phyloP scores from a whole-genome alignment of 2,888 invertebrate genomes.

The Papilio demoleus region DNA sequence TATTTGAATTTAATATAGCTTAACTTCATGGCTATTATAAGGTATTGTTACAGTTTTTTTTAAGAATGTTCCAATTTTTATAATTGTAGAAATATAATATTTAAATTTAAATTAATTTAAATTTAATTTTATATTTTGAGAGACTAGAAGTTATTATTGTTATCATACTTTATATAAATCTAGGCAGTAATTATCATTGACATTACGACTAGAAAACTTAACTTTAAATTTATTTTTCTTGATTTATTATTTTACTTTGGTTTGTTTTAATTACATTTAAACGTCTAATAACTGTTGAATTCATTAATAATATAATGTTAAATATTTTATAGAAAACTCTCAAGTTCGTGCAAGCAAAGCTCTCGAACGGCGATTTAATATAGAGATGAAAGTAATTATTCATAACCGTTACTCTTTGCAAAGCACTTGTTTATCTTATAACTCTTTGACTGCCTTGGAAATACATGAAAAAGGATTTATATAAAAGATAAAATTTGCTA shows the following conservation, averaged over 20 bases:
- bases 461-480: slow-evolving; percentile 12
- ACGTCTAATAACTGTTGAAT: neutral
- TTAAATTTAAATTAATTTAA: too few relatives aligned
- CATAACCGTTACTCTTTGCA: slow-evolving; percentile 42
- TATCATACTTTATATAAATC: too few relatives aligned
- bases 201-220: too few relatives aligned
- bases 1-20: neutral
- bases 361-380: slow-evolving; percentile 22
- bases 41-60: neutral
- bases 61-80: too few relatives aligned
- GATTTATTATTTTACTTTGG: too few relatives aligned
- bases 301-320: neutral
- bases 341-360: slow-evolving; percentile 1
- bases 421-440: slow-evolving; percentile 42
- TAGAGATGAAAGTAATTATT: slow-evolving; percentile 47
- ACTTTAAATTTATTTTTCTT: too few relatives aligned
- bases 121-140: too few relatives aligned
- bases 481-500: neutral
- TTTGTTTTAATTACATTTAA: neutral
- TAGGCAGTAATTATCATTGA: too few relatives aligned
- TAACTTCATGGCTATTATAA: neutral
- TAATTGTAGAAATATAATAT: too few relatives aligned
- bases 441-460: slow-evolving; percentile 32
- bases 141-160: too few relatives aligned
- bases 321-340: neutral